Conservation (phyloP, 2,113 vertebrate genomes). For the Nothocercus julius region DNA sequence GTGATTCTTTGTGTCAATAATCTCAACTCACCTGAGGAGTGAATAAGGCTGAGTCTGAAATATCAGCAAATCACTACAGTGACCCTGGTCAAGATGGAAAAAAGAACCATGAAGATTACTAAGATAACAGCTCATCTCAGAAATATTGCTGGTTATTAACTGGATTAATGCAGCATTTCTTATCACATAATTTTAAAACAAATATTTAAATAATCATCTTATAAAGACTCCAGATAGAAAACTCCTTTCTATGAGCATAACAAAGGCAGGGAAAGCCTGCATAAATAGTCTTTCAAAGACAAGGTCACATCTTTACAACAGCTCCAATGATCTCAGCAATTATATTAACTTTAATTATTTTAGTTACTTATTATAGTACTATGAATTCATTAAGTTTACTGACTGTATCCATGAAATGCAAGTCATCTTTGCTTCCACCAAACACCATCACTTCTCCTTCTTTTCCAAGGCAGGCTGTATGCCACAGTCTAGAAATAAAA, state of each 20-base stretch:
- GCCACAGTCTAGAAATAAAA: constrained; percentile 85
- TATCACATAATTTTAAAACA: neutral
- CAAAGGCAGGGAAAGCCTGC: neutral
- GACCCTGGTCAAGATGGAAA: constrained; percentile 66
- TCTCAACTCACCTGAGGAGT: constrained; percentile 85
- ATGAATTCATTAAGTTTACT: constrained; percentile 62
- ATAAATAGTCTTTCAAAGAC: neutral
- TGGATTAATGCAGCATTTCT: neutral
- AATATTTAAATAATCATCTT: neutral
- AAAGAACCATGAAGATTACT: neutral
- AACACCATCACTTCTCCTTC: constrained; percentile 94
- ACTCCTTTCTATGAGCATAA: neutral
- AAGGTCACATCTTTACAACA: neutral
- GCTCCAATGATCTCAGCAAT: neutral
- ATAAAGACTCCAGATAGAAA: neutral
- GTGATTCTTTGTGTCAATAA: neutral
- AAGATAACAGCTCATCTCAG: neutral
- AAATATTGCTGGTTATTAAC: neutral
- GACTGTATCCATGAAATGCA: constrained; percentile 92
- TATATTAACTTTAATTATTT: neutral
- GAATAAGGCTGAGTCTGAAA: constrained; percentile 93
- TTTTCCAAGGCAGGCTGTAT: constrained; percentile 88
- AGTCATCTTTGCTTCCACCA: constrained; percentile 93
- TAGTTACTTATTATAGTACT: neutral
- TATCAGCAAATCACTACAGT: constrained; percentile 92